Conservation (phyloP, 2,113 vertebrate species). For the Petromus typicus region DNA sequence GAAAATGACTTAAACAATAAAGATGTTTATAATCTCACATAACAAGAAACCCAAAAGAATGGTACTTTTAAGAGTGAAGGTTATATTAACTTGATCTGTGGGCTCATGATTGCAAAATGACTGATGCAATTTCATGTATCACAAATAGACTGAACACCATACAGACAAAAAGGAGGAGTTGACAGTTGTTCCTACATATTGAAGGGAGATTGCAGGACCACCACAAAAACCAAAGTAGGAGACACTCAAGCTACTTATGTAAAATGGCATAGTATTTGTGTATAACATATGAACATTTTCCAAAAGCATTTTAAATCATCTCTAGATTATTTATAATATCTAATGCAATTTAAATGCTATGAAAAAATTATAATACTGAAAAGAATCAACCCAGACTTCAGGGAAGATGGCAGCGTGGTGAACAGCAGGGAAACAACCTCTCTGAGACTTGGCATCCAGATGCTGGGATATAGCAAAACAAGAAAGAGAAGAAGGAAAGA, state of each 20-base stretch:
- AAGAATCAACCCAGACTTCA: neutral
- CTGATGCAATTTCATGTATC: neutral
- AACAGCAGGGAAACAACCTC: neutral
- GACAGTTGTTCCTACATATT: neutral
- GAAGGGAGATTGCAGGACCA: neutral
- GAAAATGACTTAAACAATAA: conserved; percentile 41
- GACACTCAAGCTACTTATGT: neutral
- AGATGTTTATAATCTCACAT: conserved; percentile 32
- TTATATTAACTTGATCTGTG: neutral
- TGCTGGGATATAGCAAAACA: neutral
- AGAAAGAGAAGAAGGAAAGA: neutral
- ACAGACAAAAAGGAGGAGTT: neutral
- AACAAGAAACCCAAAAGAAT: conserved; percentile 37
- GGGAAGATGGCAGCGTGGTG: neutral
- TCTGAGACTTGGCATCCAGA: neutral
- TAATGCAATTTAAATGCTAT: neutral
- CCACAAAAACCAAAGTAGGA: neutral
- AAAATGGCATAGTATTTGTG: neutral
- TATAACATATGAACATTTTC: neutral
- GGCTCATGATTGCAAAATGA: neutral
- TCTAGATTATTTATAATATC: neutral
- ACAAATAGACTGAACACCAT: neutral
- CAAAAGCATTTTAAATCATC: neutral
- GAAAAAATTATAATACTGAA: neutral
- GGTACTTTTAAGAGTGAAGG: neutral